Evolutionary conservation across 1,140 invertebrate species (phyloP).

Genomic region (Eubasilissa regina): DNA sequence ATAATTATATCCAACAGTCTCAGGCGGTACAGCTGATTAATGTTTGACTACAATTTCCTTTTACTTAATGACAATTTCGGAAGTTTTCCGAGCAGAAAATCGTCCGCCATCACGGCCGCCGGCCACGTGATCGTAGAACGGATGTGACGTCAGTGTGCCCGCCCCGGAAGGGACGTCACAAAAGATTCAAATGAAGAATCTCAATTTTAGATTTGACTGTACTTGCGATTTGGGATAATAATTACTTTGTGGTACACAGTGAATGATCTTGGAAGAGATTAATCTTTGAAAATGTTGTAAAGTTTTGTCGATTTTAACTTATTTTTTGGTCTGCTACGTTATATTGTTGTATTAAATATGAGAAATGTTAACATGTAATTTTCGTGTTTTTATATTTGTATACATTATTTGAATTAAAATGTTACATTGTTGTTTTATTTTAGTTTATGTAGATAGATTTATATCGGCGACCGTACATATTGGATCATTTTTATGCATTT

Average conservation of each 20-base stretch:
- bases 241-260: background rate
- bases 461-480: too few species aligned
- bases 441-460: too few species aligned
- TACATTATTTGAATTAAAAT: too few species aligned
- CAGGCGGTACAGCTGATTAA: slow-evolving; percentile 40
- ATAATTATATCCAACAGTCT: slow-evolving; percentile 49
- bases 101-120: slow-evolving; percentile 30
- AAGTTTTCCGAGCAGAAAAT: slow-evolving; percentile 49
- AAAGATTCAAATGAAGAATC: slow-evolving; percentile 15
- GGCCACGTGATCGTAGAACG: slow-evolving; percentile 34
- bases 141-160: slow-evolving; percentile 35
- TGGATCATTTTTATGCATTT: too few species aligned
- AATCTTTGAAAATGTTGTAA: too few species aligned
- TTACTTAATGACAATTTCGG: slow-evolving; percentile 51
- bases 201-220: background rate
- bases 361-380: too few species aligned
- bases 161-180: slow-evolving; percentile 22
- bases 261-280: background rate
- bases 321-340: too few species aligned
- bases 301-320: too few species aligned
- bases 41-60: slow-evolving; percentile 50
- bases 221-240: background rate
- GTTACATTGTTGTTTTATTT: too few species aligned
- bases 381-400: too few species aligned
- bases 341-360: too few species aligned